phyloP scores from a whole-genome alignment of 2,797 vertebrate species.

The Sternotherus odoratus region DNA sequence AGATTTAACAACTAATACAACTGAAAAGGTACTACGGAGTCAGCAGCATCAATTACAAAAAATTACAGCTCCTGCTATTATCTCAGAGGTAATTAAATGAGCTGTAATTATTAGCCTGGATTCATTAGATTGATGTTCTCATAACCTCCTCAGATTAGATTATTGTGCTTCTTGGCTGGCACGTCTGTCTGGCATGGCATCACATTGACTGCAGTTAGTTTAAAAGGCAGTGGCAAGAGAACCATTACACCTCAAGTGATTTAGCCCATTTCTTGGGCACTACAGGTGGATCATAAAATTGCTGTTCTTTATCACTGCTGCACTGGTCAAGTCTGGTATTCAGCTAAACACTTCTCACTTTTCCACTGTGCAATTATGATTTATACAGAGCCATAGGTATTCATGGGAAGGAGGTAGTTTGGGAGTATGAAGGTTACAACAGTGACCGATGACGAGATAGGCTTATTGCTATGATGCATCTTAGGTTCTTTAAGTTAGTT shows the following conservation, averaged over 20 bases:
- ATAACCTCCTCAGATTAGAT: constrained; percentile 55
- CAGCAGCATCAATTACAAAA: constrained; percentile 74
- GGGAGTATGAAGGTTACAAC: not conserved
- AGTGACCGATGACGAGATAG: not conserved
- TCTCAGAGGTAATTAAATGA: constrained; percentile 70
- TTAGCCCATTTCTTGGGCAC: constrained; percentile 2
- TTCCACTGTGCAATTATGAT: not conserved
- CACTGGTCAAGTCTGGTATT: not conserved
- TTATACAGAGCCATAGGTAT: not conserved
- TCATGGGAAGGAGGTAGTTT: rapidly evolving
- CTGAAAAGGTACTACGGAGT: constrained; percentile 70
- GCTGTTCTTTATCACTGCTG: not conserved
- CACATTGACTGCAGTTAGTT: not conserved
- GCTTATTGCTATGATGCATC: not conserved
- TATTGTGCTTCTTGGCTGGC: constrained; percentile 63
- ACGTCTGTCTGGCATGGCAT: constrained; percentile 24
- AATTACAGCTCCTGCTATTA: constrained; percentile 63
- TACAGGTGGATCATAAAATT: constrained; percentile 26
- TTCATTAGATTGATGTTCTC: constrained; percentile 74
- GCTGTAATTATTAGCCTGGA: constrained; percentile 74
- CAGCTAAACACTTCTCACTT: not conserved
- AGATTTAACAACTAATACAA: constrained; percentile 73
- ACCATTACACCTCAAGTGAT: constrained; percentile 32
- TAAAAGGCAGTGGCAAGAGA: constrained; percentile 39
- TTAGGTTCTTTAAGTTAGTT: not conserved